phyloP scores from a whole-genome alignment of 2,797 vertebrate genomes.

The Heliangelus exortis region DNA sequence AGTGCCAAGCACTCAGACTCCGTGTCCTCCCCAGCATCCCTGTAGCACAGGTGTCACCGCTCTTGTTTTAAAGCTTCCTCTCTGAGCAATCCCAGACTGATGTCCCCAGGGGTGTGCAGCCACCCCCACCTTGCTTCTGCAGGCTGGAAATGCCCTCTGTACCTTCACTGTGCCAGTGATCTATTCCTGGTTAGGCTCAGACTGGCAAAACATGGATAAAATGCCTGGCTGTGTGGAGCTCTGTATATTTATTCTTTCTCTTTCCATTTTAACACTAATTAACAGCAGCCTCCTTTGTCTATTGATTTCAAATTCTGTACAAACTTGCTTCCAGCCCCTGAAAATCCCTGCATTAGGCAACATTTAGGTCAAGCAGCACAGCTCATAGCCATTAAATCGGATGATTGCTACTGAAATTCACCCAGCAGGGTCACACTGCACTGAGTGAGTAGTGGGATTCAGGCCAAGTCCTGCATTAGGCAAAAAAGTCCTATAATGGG shows the following conservation, averaged over 20 bases:
- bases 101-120: neutral
- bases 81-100: rapidly evolving
- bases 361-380: neutral
- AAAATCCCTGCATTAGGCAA: conserved; percentile 13
- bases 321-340: neutral
- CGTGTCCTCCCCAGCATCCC: rapidly evolving
- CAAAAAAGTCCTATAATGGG: conserved; percentile 7
- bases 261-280: conserved; percentile 2
- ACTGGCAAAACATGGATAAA: neutral
- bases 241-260: neutral
- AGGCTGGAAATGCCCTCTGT: neutral
- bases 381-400: neutral
- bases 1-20: neutral
- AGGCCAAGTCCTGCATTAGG: conserved; percentile 14
- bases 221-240: neutral
- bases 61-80: neutral
- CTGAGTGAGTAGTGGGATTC: neutral
- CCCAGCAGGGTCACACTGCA: neutral
- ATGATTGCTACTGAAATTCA: conserved; percentile 50
- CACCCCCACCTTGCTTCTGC: neutral
- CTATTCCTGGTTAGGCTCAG: neutral
- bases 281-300: neutral
- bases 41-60: rapidly evolving
- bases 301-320: conserved; percentile 17
- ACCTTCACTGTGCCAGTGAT: neutral